Conservation (phyloP, 2,888 invertebrate species). For the Hedychridium roseum region DNA sequence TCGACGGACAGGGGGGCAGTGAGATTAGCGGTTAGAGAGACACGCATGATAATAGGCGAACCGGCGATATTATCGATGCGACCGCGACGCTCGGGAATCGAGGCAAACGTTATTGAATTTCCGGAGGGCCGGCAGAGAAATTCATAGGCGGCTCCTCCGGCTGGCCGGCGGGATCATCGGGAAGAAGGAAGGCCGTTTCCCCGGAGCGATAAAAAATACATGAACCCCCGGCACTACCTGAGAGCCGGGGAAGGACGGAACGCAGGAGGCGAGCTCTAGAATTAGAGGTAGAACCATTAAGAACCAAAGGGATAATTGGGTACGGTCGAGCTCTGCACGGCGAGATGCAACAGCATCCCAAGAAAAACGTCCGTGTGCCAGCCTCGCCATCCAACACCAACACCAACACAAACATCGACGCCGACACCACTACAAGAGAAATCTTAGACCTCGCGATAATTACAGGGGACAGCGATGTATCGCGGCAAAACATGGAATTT, state of each 20-base stretch:
- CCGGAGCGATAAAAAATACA: constrained; percentile 48
- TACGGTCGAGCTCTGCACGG: neutral
- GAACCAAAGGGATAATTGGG: constrained; percentile 54
- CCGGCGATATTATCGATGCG: constrained; percentile 1
- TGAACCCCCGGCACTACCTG: constrained; percentile 26
- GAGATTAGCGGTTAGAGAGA: too few relatives aligned
- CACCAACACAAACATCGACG: too few relatives aligned
- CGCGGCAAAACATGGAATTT: too few relatives aligned
- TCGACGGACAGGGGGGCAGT: too few relatives aligned
- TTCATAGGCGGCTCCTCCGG: constrained; percentile 13
- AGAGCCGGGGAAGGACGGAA: constrained; percentile 29
- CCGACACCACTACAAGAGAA: too few relatives aligned
- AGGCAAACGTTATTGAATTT: neutral
- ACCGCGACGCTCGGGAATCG: neutral
- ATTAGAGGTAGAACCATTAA: constrained; percentile 55
- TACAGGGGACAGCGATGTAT: constrained; percentile 9
- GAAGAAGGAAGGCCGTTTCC: constrained; percentile 31
- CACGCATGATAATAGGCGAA: too few relatives aligned
- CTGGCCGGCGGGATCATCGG: constrained; percentile 5
- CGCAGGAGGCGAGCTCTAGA: constrained; percentile 46
- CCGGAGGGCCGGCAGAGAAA: constrained; percentile 4
- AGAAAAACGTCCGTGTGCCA: constrained; percentile 19
- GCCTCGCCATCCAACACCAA: too few relatives aligned
- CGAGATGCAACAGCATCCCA: constrained; percentile 8
- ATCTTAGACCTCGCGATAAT: constrained; percentile 3